phyloP scores from a whole-genome alignment of 2,888 invertebrate species.

The Chaitophorus viminalis region DNA sequence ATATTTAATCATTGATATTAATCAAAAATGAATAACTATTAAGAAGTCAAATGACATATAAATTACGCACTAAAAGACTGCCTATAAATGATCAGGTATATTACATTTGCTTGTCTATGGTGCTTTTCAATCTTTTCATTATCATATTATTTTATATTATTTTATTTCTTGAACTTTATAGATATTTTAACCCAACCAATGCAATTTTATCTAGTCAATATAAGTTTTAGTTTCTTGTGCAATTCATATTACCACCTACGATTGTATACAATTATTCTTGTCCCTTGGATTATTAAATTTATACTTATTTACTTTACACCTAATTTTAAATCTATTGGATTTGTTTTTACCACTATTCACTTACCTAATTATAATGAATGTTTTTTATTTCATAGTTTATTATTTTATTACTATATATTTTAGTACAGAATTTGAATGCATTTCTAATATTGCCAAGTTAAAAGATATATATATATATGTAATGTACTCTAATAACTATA shows the following conservation, averaged over 20 bases:
- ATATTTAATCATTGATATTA: slow-evolving; percentile 41
- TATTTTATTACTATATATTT: not conserved
- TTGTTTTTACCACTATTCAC: slow-evolving; percentile 11
- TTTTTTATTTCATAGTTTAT: not conserved
- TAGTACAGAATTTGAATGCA: not conserved
- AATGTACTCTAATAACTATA: not conserved
- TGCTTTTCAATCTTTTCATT: slow-evolving; percentile 41
- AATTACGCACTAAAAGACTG: slow-evolving; percentile 45
- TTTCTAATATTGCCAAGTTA: not conserved
- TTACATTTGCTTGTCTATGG: slow-evolving; percentile 42
- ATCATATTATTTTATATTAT: slow-evolving; percentile 17
- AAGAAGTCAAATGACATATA: slow-evolving; percentile 40
- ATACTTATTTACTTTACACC: slow-evolving; percentile 21
- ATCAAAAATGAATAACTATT: slow-evolving; percentile 48
- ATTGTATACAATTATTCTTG: slow-evolving; percentile 17
- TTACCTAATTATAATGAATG: not conserved
- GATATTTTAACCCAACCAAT: slow-evolving; percentile 39
- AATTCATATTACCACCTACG: slow-evolving; percentile 30
- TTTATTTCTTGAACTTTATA: slow-evolving; percentile 15
- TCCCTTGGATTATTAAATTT: slow-evolving; percentile 1
- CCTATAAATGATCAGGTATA: slow-evolving; percentile 37
- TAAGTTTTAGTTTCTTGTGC: slow-evolving; percentile 29
- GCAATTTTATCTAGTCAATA: slow-evolving; percentile 56
- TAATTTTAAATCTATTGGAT: not conserved
- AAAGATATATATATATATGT: not conserved